These are phyloP conservation scores for Sinotaia quadrata DNA, from an alignment of 2,888 invertebrate genomes.

Conservation along the genomic window DNA sequence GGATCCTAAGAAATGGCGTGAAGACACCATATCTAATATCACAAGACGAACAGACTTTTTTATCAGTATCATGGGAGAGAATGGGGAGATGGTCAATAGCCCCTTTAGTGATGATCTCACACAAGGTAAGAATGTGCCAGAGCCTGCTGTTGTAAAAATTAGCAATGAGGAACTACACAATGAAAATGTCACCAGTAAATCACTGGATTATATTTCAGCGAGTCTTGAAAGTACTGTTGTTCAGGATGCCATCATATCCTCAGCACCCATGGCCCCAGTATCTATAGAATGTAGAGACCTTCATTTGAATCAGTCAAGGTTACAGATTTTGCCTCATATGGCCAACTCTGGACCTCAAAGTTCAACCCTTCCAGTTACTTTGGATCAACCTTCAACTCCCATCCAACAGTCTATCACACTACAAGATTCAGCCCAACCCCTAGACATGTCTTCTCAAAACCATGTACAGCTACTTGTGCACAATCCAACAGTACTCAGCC, in stretches of 20 bases:
- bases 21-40: slow-evolving; percentile 39
- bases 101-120: background rate
- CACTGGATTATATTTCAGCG: background rate
- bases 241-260: background rate
- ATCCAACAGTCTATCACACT: too few species aligned
- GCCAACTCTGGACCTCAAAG: background rate
- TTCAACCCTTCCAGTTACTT: background rate
- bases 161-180: background rate
- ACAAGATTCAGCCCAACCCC: background rate
- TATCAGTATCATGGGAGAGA: slow-evolving; percentile 32
- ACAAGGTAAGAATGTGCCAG: background rate
- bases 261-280: too few species aligned
- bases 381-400: too few species aligned
- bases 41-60: slow-evolving; percentile 37
- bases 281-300: too few species aligned
- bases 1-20: slow-evolving; percentile 54
- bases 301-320: background rate
- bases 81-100: background rate
- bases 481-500: background rate
- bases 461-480: background rate
- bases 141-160: background rate
- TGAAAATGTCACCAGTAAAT: slow-evolving; percentile 3
- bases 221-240: slow-evolving; percentile 10
- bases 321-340: background rate
- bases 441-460: slow-evolving; percentile 5